Percentiles rank a stretch among this genome's conserved stretches.
phyloP scores from a whole-genome alignment of 2,113 vertebrate species.

The Antidorcas marsupialis region DNA sequence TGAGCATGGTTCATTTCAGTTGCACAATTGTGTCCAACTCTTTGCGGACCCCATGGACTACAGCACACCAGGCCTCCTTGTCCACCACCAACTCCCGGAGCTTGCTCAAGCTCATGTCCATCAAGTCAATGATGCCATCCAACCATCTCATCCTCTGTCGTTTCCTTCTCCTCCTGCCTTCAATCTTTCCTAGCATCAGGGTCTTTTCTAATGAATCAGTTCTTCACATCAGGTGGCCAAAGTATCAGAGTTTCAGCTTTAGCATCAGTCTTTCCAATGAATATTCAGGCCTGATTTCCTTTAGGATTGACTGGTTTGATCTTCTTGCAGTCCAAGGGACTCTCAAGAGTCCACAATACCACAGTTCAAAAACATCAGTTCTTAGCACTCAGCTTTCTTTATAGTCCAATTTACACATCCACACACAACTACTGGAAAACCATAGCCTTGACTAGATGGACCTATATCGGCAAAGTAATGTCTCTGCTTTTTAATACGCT shows the following conservation, averaged over 20 bases:
- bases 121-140: background rate
- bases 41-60: background rate
- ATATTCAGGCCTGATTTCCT: background rate
- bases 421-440: background rate
- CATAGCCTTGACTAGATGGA: background rate
- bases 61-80: background rate
- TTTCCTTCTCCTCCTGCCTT: background rate
- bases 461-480: background rate
- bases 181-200: background rate
- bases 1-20: background rate
- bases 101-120: background rate
- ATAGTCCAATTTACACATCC: background rate
- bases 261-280: background rate
- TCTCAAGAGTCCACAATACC: background rate
- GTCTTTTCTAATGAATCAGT: background rate
- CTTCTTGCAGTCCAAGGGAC: background rate
- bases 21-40: rapidly evolving
- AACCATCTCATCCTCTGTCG: background rate
- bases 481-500: background rate
- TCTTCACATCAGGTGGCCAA: background rate
- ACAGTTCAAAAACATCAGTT: background rate
- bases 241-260: background rate
- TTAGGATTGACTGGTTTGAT: background rate
- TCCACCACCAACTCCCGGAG: background rate
- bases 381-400: background rate